Conservation (phyloP, 2,113 vertebrate species). For the Prionailurus viverrinus region DNA sequence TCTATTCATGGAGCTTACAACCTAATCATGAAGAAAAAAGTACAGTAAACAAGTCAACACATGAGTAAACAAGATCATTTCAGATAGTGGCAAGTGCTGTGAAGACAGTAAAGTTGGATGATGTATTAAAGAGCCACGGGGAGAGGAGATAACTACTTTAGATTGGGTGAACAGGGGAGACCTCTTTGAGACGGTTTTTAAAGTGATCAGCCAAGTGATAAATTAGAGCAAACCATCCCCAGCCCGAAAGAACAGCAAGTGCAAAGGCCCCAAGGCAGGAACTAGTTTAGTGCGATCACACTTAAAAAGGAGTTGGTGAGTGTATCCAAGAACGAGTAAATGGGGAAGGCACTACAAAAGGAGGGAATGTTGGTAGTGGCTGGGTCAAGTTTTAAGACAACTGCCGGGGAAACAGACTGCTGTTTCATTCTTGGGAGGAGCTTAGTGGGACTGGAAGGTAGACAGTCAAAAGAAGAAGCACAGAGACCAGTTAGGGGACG, state of each 20-base stretch:
- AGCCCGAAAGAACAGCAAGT: constrained; percentile 52
- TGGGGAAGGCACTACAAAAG: not conserved
- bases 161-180: not conserved
- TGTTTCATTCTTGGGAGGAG: too few species aligned
- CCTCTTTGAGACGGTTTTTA: constrained; percentile 66
- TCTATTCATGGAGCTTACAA: not conserved
- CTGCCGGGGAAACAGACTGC: not conserved
- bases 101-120: constrained; percentile 6
- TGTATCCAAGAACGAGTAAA: not conserved
- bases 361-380: not conserved
- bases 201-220: constrained; percentile 63
- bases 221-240: constrained; percentile 39
- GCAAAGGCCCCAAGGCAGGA: constrained; percentile 59
- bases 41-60: not conserved
- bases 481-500: not conserved
- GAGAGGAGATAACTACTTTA: constrained; percentile 54
- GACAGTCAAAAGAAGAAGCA: not conserved
- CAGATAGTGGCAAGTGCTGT: not conserved
- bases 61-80: not conserved
- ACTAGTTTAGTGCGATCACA: not conserved
- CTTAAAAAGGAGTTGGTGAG: not conserved
- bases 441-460: not conserved
- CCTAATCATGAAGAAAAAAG: not conserved
- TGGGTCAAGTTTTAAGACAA: not conserved
- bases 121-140: constrained; percentile 21